Evolutionary conservation across 2,888 invertebrate genomes (phyloP).

Genomic region (Ophion ventricosus): DNA sequence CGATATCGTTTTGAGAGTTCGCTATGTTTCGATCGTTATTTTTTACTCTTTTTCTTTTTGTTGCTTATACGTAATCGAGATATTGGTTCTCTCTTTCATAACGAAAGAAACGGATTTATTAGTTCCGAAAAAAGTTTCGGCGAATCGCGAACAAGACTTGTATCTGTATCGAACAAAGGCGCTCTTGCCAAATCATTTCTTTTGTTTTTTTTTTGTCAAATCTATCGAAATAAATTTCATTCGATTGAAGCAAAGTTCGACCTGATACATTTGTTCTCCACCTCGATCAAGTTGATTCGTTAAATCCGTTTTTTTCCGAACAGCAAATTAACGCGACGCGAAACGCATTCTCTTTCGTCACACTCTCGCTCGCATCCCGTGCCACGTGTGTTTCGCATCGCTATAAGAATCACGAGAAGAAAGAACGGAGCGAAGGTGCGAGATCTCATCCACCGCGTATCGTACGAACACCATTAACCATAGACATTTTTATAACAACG

Average conservation of each 20-base stretch:
- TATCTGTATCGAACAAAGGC: not conserved
- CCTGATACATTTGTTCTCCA: not conserved
- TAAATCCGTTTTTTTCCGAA: conserved; percentile 25
- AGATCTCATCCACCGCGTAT: conserved; percentile 25
- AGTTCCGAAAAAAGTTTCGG: not conserved
- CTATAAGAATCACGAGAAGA: conserved; percentile 18
- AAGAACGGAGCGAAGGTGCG: conserved; percentile 47
- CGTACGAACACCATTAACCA: conserved; percentile 35
- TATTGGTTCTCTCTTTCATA: not conserved
- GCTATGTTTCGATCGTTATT: conserved; percentile 37
- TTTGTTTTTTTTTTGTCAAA: not conserved
- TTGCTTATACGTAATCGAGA: conserved; percentile 2
- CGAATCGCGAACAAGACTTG: not conserved
- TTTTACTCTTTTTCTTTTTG: conserved; percentile 4
- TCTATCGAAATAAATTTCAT: not conserved
- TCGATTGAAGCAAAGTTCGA: not conserved
- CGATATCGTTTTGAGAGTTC: conserved; percentile 32
- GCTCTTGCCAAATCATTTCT: too few relatives aligned
- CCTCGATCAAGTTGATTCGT: conserved; percentile 6
- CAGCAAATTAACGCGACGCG: not conserved
- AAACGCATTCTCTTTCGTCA: not conserved
- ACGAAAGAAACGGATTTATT: conserved; percentile 18
- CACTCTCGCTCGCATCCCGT: not conserved
- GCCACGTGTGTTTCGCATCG: conserved; percentile 12
- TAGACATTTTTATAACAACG: conserved; percentile 27